Evolutionary conservation across 2,113 vertebrate species (phyloP), one percentile per base, ranked within the genome.

Genomic region (Corydoras sp.): DNA sequence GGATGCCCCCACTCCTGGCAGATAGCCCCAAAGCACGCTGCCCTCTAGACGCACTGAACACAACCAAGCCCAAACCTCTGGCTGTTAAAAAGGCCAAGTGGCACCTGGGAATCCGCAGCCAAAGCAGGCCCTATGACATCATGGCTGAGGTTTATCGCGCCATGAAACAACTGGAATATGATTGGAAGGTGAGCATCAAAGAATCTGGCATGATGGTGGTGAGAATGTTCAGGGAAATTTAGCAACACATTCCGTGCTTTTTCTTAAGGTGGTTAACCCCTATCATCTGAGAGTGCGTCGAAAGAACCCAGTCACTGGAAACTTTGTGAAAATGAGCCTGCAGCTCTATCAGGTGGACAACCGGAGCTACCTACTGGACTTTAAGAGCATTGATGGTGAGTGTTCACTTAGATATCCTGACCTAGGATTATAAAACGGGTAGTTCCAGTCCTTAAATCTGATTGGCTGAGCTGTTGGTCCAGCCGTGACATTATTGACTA

Each of bases 311-410:
- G 94, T 99, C 43, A 99, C 97, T 0, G 94, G 96, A 49, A 98
- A 92, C 77, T 90, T 95, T 8, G 93, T 97, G 83, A 99, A 99
- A 84, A 98, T 99, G 96, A 97, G 97, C 79, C 90, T 99, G 73
- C 97, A 99, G 81, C 93, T 99, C n/a, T 99, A 99, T 85, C 93
- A 99, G 82, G 97, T 99, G 80, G 96, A 98, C 86, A 95, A 88
- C 79, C 92, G 95, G 77, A 99, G 95, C 83, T 99, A 97, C 79
- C 92, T 99, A 70, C 87, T 99, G 75, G 97, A 99, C 86, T 99
- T 99, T 83, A 98, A 97, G 84, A 99, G 97, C 87, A 98, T 99
- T 0, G 97, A 99, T 66, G 97, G 96, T 98, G 82, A 86, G 77
- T 51, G 13, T 14, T 29, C 15, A 30, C 43, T 48, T 10, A 24